Base-by-base conservation (phyloP, 2,888 invertebrate species). In the Choristoneura rosaceana region DNA sequence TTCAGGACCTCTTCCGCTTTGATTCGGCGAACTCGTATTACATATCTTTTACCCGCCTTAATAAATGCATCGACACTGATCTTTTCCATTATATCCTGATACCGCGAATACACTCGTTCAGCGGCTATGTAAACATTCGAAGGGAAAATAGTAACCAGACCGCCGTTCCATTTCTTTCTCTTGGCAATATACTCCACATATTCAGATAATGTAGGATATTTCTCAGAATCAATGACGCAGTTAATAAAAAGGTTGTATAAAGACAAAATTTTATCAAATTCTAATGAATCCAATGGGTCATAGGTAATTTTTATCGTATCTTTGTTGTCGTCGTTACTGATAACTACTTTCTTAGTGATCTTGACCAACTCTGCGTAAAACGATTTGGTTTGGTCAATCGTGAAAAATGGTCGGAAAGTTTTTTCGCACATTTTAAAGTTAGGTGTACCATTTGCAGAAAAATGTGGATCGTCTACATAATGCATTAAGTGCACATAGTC, bases 371-470 rank as follows among this genome's bases (percentile, higher is more conserved):
- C 78, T 7, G 76, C 76, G 68, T 84, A 84, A 74, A 82, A 84
- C 38, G 82, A 81, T 60, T 76, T 83, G 41, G 78, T 77, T 75
- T 78, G 45, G 45, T 77, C 79, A 17, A 82, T 71, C 12, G 74
- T 65, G 69, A 84, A 84, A 67, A 66, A 81, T 3, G 84, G 84
- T 8, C 82, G 81, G 60, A 76, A 79, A 38, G 84, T 84, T 17
- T 81, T 79, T 62, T 78, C 71, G 66, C 78, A 80, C 52, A 83
- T 77, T 71, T 78, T 9, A 17, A 52, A 17, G 17, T 8, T 17
- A 17, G 5, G 2, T 9, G 15, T 52, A 17, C 17, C 5, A 9
- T 7, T 17, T 15, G 15, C 52, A 17, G 8, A 68, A 63, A 74
- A 59, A 7, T 64, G 60, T 12, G 52, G 47, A 74, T 73, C 70